Base-by-base conservation (phyloP, 2,797 vertebrate genomes). In the Alfaro cultratus region DNA sequence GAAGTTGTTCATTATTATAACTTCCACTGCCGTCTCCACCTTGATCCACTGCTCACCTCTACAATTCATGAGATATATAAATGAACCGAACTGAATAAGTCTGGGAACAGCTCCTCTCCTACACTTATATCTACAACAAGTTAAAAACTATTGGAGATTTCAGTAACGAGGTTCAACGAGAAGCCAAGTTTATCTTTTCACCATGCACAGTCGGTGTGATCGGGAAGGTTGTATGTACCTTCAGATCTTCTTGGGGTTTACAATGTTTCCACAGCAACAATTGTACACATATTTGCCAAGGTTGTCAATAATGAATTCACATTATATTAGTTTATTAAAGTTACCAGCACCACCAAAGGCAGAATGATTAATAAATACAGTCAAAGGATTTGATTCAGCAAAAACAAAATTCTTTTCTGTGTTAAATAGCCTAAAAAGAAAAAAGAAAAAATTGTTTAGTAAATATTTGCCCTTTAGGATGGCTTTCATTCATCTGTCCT, bases 401-500 rank as follows among this genome's bases (percentile, higher is more conserved):
- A 1, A 34, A 57, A 41, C 39, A 41, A 55, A 36, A 55, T 39
- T 0, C 0, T n/a, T 43, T 39, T 74, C 15, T 62, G 21, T 21
- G 9, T 51, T 21, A n/a, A 55, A 55, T 15, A 0, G 36, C 1
- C 21, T 9, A 23, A 62, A 21, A 45, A 7, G 7, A 23, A 53
- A n/a, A 62, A 7, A 34, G 12, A 31, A 62, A 62, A 4, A n/a
- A n/a, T n/a, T n/a, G 26, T 74, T 51, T 39, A 75, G 31, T 8
- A 72, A 45, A 29, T 72, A 31, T 72, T 45, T 72, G 43, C 7
- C n/a, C 5, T 60, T 75, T 18, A 10, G 26, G n/a, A 57, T 29
- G 23, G 39, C 4, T 45, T 60, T 75, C 29, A 45, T 75, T 60
- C 55, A 34, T 43, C 45, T 88, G 31, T 71, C 78, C 75, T 83